These are phyloP conservation scores for Alexandromys fortis DNA, from an alignment of 2,113 vertebrate species.

Conservation along the genomic window DNA sequence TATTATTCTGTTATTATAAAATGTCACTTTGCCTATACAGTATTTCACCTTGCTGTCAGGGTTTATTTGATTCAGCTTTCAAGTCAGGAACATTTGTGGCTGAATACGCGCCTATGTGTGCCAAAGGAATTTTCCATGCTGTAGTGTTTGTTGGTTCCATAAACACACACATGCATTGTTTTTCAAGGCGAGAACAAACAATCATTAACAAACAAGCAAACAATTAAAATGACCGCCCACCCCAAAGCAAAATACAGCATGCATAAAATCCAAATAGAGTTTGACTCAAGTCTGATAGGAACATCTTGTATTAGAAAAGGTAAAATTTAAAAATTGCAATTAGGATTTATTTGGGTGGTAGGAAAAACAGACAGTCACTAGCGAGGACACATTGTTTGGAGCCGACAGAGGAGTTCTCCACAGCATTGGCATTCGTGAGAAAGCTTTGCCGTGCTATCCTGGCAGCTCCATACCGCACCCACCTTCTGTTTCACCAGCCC, in stretches of 20 bases:
- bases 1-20: constrained; percentile 79
- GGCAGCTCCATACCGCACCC: neutral
- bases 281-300: neutral
- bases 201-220: neutral
- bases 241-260: neutral
- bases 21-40: constrained; percentile 76
- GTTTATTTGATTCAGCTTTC: constrained; percentile 77
- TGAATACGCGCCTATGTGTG: constrained; percentile 55
- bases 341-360: constrained; percentile 36
- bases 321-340: constrained; percentile 30
- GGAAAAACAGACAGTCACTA: neutral
- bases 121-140: constrained; percentile 73
- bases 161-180: constrained; percentile 30
- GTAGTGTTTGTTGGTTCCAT: constrained; percentile 37
- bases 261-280: constrained; percentile 18
- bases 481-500: constrained; percentile 9
- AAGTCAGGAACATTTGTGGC: constrained; percentile 49
- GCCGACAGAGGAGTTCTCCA: neutral
- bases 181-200: constrained; percentile 40
- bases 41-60: constrained; percentile 75
- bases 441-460: neutral
- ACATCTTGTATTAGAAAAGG: neutral
- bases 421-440: neutral
- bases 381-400: neutral
- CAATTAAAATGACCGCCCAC: neutral